Conservation (phyloP, 2,797 vertebrate species). For the Taenioides sp. region DNA sequence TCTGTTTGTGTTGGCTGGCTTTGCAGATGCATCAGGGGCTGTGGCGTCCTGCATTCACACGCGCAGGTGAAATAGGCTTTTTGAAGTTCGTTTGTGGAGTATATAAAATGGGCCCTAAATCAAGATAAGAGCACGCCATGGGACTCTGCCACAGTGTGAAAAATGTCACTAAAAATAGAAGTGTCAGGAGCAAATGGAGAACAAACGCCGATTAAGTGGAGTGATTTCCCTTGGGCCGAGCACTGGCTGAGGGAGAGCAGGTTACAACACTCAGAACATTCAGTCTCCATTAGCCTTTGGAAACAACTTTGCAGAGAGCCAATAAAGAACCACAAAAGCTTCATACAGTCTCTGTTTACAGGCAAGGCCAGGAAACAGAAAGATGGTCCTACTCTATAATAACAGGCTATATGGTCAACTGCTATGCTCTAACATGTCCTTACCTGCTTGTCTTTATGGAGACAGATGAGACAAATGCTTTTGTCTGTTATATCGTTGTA, state of each 20-base stretch:
- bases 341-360: not conserved
- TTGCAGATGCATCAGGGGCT: constrained; percentile 71
- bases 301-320: not conserved
- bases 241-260: not conserved
- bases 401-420: not conserved
- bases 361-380: not conserved
- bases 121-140: constrained; percentile 40
- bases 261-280: not conserved
- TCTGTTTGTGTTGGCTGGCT: constrained; percentile 76
- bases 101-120: constrained; percentile 42
- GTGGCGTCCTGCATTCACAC: constrained; percentile 61
- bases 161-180: constrained; percentile 33
- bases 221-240: constrained; percentile 37
- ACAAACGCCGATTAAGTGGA: constrained; percentile 25
- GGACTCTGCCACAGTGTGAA: constrained; percentile 29
- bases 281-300: not conserved
- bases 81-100: constrained; percentile 67
- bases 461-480: too few species aligned
- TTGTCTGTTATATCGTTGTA: too few species aligned
- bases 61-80: constrained; percentile 67
- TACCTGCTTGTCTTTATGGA: too few species aligned
- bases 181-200: constrained; percentile 20
- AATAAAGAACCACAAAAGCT: not conserved
- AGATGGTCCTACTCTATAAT: not conserved
- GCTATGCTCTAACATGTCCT: too few species aligned